phyloP scores from a whole-genome alignment of 2,797 vertebrate genomes.

The Melopsittacus undulatus region DNA sequence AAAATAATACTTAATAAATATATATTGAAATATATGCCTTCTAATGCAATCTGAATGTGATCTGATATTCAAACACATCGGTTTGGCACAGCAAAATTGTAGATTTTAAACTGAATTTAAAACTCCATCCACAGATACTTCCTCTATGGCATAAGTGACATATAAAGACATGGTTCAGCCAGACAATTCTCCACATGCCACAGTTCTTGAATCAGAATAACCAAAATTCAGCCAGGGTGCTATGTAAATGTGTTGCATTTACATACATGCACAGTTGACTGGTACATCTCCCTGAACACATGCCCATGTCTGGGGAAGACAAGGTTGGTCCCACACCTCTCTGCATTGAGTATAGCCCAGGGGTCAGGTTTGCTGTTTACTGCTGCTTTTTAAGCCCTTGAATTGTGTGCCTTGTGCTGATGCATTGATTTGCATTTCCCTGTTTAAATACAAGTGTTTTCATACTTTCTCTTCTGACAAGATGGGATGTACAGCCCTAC shows the following conservation, averaged over 20 bases:
- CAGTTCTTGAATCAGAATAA: background rate
- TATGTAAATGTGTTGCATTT: background rate
- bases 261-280: too few relatives aligned
- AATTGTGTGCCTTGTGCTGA: background rate
- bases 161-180: background rate
- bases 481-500: background rate
- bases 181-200: rapidly evolving
- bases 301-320: background rate
- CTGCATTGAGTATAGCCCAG: rapidly evolving
- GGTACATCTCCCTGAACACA: too few relatives aligned
- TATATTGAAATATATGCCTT: background rate
- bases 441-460: background rate
- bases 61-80: background rate
- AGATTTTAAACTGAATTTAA: background rate
- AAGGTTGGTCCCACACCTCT: rapidly evolving
- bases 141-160: background rate
- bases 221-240: background rate
- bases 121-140: background rate
- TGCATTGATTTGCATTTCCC: background rate
- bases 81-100: background rate
- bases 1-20: background rate
- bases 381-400: rapidly evolving
- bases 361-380: rapidly evolving
- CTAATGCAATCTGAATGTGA: background rate
- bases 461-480: background rate